Evolutionary conservation across 2,888 invertebrate species (phyloP).

Genomic region (Chalcosyrphus nemorum): DNA sequence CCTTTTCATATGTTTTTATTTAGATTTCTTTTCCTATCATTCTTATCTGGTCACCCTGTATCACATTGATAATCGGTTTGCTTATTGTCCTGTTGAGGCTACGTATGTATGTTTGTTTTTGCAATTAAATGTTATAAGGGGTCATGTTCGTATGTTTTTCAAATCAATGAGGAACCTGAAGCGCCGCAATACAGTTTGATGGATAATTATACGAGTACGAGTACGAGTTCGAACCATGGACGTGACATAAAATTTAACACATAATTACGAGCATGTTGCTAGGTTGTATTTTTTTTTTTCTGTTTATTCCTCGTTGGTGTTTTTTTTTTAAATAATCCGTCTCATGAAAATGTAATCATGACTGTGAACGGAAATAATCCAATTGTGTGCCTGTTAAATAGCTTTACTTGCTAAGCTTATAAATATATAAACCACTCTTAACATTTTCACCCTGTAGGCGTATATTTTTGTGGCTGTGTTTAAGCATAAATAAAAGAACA

Average conservation of each 20-base stretch:
- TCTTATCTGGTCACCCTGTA: too few species aligned
- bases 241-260: not conserved
- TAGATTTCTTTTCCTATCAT: too few species aligned
- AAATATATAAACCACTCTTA: conserved; percentile 7
- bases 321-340: conserved; percentile 11
- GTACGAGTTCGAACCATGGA: not conserved
- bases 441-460: not conserved
- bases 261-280: not conserved
- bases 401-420: conserved; percentile 25
- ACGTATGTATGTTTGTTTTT: not conserved
- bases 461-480: not conserved
- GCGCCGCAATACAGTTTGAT: not conserved
- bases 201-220: too few species aligned
- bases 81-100: not conserved
- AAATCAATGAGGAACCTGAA: not conserved
- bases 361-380: conserved; percentile 26
- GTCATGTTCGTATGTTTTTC: not conserved
- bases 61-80: too few species aligned
- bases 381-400: conserved; percentile 27
- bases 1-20: too few species aligned
- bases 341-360: conserved; percentile 38
- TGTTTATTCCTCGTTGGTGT: not conserved
- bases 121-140: not conserved
- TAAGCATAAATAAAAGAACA: not conserved
- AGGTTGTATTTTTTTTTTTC: not conserved